Percentiles rank a stretch among this genome's conserved stretches.
Conservation (phyloP, 2,888 invertebrate species). For the Ochropleura plecta region DNA sequence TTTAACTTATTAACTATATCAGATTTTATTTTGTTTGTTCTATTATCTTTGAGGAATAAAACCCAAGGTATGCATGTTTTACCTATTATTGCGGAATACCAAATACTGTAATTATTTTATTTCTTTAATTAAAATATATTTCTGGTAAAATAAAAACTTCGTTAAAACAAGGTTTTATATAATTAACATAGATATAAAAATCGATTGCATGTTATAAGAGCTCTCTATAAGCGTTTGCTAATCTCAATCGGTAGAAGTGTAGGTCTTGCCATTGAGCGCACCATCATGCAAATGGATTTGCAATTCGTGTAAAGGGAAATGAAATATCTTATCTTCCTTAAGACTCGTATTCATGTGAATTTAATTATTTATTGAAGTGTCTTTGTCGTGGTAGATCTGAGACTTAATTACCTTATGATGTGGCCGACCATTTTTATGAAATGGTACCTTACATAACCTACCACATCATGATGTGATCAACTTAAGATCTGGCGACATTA, state of each 20-base stretch:
- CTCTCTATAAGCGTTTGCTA: constrained; percentile 48
- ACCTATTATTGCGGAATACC: constrained; percentile 16
- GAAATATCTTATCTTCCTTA: not conserved
- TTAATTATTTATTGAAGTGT: not conserved
- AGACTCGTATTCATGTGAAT: not conserved
- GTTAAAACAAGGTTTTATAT: constrained; percentile 7
- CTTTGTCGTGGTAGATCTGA: no score
- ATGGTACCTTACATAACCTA: no score
- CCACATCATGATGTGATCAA: no score
- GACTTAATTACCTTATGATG: no score
- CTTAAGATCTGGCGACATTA: not conserved
- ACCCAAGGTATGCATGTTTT: not conserved
- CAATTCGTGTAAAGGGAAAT: not conserved
- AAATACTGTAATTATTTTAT: constrained; percentile 21
- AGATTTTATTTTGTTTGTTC: constrained; percentile 34
- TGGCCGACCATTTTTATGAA: no score
- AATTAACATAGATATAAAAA: constrained; percentile 5
- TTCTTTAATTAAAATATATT: not conserved
- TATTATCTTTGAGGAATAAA: not conserved
- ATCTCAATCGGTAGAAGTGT: not conserved
- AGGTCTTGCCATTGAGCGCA: constrained; percentile 13
- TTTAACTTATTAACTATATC: constrained; percentile 27
- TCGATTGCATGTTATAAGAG: constrained; percentile 15
- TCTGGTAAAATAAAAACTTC: constrained; percentile 3
- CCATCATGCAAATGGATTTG: not conserved